Conservation (phyloP, 2,888 invertebrate species). For the Aphodius granarius region DNA sequence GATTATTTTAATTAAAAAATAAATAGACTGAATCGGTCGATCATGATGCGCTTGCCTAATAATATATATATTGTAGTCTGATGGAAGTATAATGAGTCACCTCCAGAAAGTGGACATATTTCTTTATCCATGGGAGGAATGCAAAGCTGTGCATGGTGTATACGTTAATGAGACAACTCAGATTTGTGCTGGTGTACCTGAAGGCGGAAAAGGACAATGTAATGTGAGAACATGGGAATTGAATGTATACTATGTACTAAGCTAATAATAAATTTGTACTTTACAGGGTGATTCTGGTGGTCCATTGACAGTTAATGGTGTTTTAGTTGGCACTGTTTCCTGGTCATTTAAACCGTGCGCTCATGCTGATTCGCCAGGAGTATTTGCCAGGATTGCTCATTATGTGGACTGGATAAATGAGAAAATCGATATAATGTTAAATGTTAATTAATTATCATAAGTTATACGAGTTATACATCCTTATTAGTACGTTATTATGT, state of each 20-base stretch:
- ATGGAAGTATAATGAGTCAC: conserved; percentile 44
- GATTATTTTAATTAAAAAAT: too few species aligned
- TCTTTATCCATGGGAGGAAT: conserved; percentile 42
- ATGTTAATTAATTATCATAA: background rate
- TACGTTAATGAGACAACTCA: conserved; percentile 4
- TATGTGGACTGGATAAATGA: background rate
- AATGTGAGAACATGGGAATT: conserved; percentile 40
- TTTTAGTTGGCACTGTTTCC: conserved; percentile 53
- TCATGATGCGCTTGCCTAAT: too few species aligned
- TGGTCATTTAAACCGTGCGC: conserved; percentile 56
- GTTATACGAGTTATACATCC: background rate
- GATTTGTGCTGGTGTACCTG: conserved; percentile 52
- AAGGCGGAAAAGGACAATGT: conserved; percentile 54
- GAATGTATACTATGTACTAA: background rate
- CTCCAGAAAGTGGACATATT: conserved; percentile 50
- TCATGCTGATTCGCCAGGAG: conserved; percentile 51
- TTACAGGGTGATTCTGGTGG: conserved; percentile 50
- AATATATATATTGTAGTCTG: conserved; percentile 44
- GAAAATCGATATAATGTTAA: background rate
- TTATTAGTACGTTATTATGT: background rate
- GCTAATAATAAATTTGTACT: conserved; percentile 6
- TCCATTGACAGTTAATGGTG: conserved; percentile 48
- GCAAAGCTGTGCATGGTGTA: conserved; percentile 11
- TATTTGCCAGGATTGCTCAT: conserved; percentile 51
- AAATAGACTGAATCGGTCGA: too few species aligned